These are phyloP conservation scores for Asbolus verrucosus DNA, from an alignment of 1,140 invertebrate species.

Conservation along the genomic window DNA sequence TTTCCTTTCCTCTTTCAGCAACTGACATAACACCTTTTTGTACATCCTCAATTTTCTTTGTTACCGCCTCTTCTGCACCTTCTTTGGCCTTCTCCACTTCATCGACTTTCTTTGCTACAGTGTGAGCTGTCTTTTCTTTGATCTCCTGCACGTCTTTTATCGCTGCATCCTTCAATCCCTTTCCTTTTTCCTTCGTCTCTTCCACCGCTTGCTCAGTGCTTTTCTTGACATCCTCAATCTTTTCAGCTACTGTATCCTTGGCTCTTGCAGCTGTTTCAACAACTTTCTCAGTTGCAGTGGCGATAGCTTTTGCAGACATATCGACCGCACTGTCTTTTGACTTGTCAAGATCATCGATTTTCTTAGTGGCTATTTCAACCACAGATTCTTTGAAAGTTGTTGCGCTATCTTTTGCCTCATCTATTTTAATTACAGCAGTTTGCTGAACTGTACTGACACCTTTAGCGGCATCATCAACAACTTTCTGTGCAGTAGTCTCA, in stretches of 20 bases:
- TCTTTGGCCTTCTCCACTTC: slow-evolving; percentile 35
- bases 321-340: too few relatives aligned
- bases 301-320: slow-evolving; percentile 1
- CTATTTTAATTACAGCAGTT: slow-evolving; percentile 4
- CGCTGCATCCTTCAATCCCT: neutral
- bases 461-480: neutral
- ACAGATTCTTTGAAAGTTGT: neutral
- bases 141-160: neutral
- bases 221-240: neutral
- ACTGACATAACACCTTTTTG: neutral
- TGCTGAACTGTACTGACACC: neutral
- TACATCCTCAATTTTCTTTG: neutral
- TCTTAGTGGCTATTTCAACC: slow-evolving; percentile 4
- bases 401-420: neutral
- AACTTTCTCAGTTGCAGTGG: neutral
- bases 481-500: neutral
- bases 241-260: neutral
- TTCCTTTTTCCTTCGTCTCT: neutral
- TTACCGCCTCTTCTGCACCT: neutral
- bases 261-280: neutral
- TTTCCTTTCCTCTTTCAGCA: neutral
- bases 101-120: neutral
- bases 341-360: too few relatives aligned
- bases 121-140: too few relatives aligned
- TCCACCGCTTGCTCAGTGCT: neutral